A percentile compares a stretch with the other conserved stretches of the same genome.
phyloP scores from a whole-genome alignment of 2,888 invertebrate genomes.

The Sesamia inferens region DNA sequence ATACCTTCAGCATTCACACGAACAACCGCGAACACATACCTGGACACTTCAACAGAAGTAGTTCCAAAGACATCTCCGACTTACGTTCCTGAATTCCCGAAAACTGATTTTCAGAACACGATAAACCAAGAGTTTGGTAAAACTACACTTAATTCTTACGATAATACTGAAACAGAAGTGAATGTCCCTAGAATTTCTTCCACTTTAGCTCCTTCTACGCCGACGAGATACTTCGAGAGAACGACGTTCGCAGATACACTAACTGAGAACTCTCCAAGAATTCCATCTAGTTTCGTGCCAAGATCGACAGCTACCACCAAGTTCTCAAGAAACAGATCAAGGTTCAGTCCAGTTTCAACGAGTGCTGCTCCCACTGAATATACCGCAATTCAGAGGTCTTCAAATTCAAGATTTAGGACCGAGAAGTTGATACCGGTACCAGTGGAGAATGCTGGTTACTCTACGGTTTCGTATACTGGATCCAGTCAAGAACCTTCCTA shows the following conservation, averaged over 20 bases:
- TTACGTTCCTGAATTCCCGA: constrained; percentile 54
- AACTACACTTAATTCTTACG: constrained; percentile 48
- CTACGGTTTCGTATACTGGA: constrained; percentile 77
- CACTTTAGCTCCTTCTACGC: constrained; percentile 45
- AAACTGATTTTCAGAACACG: constrained; percentile 52
- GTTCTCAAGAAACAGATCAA: constrained; percentile 41
- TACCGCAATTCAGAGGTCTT: constrained; percentile 48
- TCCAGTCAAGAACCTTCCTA: constrained; percentile 80
- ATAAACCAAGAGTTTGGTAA: constrained; percentile 47
- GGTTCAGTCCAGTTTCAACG: constrained; percentile 23
- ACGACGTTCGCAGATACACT: constrained; percentile 48
- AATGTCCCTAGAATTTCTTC: constrained; percentile 53
- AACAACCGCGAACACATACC: constrained; percentile 45
- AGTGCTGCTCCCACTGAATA: constrained; percentile 46
- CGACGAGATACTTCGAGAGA: constrained; percentile 47
- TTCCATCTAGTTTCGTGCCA: constrained; percentile 35
- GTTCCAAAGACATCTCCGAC: constrained; percentile 46
- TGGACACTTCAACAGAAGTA: constrained; percentile 60
- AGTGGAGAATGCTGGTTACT: constrained; percentile 76
- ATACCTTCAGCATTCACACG: constrained; percentile 42
- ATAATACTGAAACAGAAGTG: constrained; percentile 44
- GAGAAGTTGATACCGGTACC: constrained; percentile 73
- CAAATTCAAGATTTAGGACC: constrained; percentile 55
- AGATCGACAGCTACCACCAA: constrained; percentile 53
- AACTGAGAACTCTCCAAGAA: constrained; percentile 51